These are phyloP conservation scores for Chloroceryle aenea DNA, from an alignment of 2,113 vertebrate genomes.

Conservation along the genomic window DNA sequence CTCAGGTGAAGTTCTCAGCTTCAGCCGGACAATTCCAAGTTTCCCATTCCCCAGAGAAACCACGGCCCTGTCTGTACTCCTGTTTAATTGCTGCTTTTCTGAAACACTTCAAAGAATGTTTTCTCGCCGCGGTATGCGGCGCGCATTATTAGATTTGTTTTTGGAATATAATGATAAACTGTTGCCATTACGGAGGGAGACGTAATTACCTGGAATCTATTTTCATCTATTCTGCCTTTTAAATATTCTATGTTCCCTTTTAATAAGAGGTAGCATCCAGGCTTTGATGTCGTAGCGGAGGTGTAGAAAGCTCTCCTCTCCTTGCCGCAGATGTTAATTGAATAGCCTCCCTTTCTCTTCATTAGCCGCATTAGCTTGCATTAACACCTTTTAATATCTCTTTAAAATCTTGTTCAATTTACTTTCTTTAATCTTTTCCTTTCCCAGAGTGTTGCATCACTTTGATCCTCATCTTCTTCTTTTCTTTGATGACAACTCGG, in stretches of 20 bases:
- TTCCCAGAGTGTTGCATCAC: slow-evolving; percentile 76
- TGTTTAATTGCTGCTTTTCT: slow-evolving; percentile 24
- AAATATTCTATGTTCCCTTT: slow-evolving; percentile 79
- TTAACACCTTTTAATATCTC: slow-evolving; percentile 88
- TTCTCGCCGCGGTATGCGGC: slow-evolving; percentile 8
- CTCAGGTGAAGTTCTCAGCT: background rate
- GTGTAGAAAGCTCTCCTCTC: slow-evolving; percentile 77
- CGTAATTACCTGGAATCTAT: slow-evolving; percentile 76
- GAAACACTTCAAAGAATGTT: slow-evolving; percentile 53
- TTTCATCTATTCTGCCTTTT: slow-evolving; percentile 78
- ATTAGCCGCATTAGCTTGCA: slow-evolving; percentile 81
- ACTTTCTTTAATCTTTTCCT: slow-evolving; percentile 86
- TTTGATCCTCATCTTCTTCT: slow-evolving; percentile 82
- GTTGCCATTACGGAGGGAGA: slow-evolving; percentile 74
- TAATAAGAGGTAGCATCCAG: slow-evolving; percentile 73
- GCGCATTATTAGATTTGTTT: slow-evolving; percentile 61
- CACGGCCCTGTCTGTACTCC: background rate
- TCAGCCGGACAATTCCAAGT: background rate
- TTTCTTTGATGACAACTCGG: slow-evolving; percentile 80
- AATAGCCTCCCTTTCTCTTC: slow-evolving; percentile 78
- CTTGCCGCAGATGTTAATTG: slow-evolving; percentile 77
- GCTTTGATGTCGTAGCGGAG: slow-evolving; percentile 80
- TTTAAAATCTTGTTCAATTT: slow-evolving; percentile 83
- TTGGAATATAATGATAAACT: slow-evolving; percentile 73
- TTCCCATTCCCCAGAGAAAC: background rate